A percentile compares a stretch with the other conserved stretches of the same genome.
These are phyloP conservation scores for Stomorhina lunata DNA, from an alignment of 2,888 invertebrate genomes.

Conservation along the genomic window DNA sequence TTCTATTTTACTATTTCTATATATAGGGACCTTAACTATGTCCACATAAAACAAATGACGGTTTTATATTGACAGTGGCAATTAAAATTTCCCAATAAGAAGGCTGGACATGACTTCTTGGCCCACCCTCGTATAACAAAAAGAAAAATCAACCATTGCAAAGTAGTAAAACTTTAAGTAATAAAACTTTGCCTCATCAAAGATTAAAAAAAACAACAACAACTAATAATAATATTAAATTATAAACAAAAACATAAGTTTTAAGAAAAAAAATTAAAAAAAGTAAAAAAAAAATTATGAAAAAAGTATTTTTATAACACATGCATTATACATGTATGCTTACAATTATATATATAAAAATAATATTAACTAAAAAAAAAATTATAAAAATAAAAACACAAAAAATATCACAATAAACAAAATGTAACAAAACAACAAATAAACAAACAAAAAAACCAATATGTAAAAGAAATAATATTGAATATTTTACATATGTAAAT, in stretches of 20 bases:
- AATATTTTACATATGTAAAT: conserved; percentile 73
- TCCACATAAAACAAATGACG: no score
- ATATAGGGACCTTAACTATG: no score
- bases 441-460: conserved; percentile 35
- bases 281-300: conserved; percentile 45
- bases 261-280: conserved; percentile 39
- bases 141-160: conserved; percentile 44
- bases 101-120: no score
- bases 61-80: no score
- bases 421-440: conserved; percentile 51
- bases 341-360: conserved; percentile 71
- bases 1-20: no score
- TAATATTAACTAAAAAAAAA: conserved; percentile 9
- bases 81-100: no score
- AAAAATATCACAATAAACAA: conserved; percentile 63
- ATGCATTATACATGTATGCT: conserved; percentile 77
- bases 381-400: conserved; percentile 43
- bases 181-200: conserved; percentile 63
- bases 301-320: conserved; percentile 78
- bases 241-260: conserved; percentile 28
- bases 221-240: conserved; percentile 35
- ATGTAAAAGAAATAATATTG: conserved; percentile 54
- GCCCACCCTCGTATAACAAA: no score
- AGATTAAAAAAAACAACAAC: conserved; percentile 29
- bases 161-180: conserved; percentile 61